Evolutionary conservation across 2,888 invertebrate species (phyloP).

Genomic region (Diabrotica balteata): DNA sequence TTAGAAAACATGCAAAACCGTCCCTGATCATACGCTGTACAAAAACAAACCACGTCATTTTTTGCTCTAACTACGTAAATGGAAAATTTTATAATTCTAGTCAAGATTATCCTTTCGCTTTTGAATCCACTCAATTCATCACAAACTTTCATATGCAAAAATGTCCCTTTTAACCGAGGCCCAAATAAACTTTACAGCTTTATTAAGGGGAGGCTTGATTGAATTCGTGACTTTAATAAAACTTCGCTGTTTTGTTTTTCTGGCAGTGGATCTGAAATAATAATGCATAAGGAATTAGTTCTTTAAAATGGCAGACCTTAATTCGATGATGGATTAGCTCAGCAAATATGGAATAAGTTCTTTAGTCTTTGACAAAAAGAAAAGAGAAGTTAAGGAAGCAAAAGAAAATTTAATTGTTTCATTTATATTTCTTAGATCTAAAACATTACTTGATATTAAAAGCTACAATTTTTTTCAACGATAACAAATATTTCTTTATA

Average conservation of each 20-base stretch:
- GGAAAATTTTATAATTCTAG: not conserved
- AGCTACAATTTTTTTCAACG: no score
- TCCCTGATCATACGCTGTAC: no score
- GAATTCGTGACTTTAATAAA: constrained; percentile 22
- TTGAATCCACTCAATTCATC: not conserved
- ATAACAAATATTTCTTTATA: no score
- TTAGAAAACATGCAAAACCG: no score
- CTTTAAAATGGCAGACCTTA: constrained; percentile 4
- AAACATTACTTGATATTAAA: no score
- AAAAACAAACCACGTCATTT: not conserved
- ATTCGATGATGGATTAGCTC: constrained; percentile 1
- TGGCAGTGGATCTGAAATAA: constrained; percentile 4
- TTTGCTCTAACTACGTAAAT: not conserved
- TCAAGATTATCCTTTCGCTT: constrained; percentile 1
- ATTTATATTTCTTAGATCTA: no score
- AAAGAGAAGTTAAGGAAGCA: no score
- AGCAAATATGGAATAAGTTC: no score
- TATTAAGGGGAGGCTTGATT: constrained; percentile 7
- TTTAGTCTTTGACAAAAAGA: no score
- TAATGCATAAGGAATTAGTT: constrained; percentile 5
- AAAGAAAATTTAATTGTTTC: no score
- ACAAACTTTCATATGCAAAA: constrained; percentile 8
- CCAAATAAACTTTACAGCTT: constrained; percentile 5
- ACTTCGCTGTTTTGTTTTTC: constrained; percentile 10
- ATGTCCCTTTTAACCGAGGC: constrained; percentile 4